Conservation (phyloP, 2,888 invertebrate species). For the Drosophila cognata region DNA sequence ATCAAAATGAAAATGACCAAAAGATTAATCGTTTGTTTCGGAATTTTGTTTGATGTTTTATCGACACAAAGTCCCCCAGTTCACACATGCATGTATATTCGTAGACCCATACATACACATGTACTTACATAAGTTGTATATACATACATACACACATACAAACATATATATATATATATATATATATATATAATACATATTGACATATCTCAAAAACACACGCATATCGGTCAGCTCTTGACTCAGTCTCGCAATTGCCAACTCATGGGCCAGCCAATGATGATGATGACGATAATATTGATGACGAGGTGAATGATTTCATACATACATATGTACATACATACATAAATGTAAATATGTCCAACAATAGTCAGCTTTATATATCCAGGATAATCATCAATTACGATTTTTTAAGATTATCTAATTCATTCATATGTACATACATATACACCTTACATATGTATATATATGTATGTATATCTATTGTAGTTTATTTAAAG, state of each 20-base stretch:
- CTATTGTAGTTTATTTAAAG: not conserved
- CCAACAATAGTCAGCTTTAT: not conserved
- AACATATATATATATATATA: constrained; percentile 9
- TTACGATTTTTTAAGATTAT: constrained; percentile 1
- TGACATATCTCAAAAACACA: not conserved
- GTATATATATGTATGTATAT: not conserved
- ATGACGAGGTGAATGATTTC: constrained; percentile 31
- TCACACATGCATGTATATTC: constrained; percentile 25
- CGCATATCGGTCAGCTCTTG: constrained; percentile 46
- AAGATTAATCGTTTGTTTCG: constrained; percentile 84
- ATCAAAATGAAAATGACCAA: constrained; percentile 84
- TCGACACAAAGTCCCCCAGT: constrained; percentile 71
- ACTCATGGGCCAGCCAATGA: constrained; percentile 50
- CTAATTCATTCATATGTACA: not conserved
- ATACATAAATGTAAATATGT: not conserved
- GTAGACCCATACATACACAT: constrained; percentile 14
- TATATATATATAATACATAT: constrained; percentile 1
- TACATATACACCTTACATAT: not conserved
- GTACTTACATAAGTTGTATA: constrained; percentile 1
- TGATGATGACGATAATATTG: constrained; percentile 23
- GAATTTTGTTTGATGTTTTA: constrained; percentile 83
- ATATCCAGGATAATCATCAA: constrained; percentile 5
- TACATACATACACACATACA: constrained; percentile 9
- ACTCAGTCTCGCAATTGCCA: constrained; percentile 52
- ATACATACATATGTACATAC: not conserved